Percentiles rank a stretch among this genome's conserved stretches.
Conservation (phyloP, 2,797 vertebrate species). For the Novumbra hubbsi region DNA sequence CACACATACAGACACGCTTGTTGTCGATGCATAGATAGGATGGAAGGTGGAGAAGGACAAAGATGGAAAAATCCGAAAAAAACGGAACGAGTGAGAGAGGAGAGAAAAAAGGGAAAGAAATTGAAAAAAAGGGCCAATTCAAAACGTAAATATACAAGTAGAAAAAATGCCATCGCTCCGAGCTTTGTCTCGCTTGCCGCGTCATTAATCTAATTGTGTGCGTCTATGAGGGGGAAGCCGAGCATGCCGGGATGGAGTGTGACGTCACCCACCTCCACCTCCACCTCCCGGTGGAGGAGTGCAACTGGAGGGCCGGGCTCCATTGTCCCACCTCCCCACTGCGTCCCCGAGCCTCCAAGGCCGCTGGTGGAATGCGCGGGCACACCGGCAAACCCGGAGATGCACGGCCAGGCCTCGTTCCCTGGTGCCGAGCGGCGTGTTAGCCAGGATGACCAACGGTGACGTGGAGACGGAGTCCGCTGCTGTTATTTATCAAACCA, state of each 20-base stretch:
- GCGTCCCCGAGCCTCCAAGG: not conserved
- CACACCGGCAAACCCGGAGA: too few relatives aligned
- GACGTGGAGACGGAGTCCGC: conserved; percentile 35
- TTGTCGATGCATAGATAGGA: not conserved
- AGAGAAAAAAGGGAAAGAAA: not conserved
- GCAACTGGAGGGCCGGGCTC: not conserved
- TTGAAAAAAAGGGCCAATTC: not conserved
- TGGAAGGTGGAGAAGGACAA: not conserved
- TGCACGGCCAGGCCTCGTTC: not conserved
- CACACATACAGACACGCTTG: too few relatives aligned
- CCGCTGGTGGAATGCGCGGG: too few relatives aligned
- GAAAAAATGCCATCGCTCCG: too few relatives aligned
- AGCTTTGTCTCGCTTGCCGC: not conserved
- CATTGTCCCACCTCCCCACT: not conserved
- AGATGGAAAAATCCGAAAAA: not conserved
- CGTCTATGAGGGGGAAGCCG: not conserved
- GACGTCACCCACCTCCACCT: not conserved
- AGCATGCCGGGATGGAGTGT: not conserved
- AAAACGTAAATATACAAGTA: not conserved
- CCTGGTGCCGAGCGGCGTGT: conserved; percentile 27
- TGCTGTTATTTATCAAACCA: conserved; percentile 39
- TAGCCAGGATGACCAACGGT: conserved; percentile 39
- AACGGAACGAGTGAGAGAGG: conserved; percentile 22
- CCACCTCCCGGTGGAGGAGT: not conserved
- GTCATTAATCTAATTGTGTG: not conserved